phyloP scores from a whole-genome alignment of 2,888 invertebrate species.

The Zaprionus bogoriensis region DNA sequence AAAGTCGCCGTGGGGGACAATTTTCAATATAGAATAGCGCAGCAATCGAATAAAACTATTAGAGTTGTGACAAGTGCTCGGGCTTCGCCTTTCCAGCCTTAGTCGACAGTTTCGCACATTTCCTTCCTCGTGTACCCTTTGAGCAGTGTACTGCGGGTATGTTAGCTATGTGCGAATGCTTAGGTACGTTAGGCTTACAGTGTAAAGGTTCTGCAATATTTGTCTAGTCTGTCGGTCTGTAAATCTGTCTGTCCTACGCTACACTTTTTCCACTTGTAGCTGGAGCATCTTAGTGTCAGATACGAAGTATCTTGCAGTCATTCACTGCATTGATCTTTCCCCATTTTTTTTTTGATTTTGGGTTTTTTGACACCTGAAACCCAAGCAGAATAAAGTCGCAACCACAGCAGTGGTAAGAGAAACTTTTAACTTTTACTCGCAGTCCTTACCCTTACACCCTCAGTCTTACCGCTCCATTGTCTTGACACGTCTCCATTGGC shows the following conservation, averaged over 20 bases:
- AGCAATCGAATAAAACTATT: slow-evolving; percentile 16
- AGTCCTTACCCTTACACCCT: not conserved
- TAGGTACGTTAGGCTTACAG: no score
- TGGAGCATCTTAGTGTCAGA: no score
- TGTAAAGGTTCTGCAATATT: no score
- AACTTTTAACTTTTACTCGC: not conserved
- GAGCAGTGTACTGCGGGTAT: no score
- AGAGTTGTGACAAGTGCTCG: not conserved
- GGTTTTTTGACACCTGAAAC: not conserved
- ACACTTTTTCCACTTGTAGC: no score
- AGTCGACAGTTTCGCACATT: slow-evolving; percentile 9
- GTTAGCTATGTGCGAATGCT: no score
- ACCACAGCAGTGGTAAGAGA: not conserved
- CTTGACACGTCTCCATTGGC: not conserved
- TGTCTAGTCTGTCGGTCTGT: no score
- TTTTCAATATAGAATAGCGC: slow-evolving; percentile 1
- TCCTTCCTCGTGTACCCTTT: not conserved
- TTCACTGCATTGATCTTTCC: not conserved
- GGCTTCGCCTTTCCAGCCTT: not conserved
- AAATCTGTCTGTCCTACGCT: no score
- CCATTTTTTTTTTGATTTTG: not conserved
- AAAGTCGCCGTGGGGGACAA: slow-evolving; percentile 39
- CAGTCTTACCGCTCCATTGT: no score
- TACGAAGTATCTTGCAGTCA: no score
- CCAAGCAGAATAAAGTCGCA: not conserved